phyloP scores from a whole-genome alignment of 2,113 vertebrate species.

The Colossoma macropomum region DNA sequence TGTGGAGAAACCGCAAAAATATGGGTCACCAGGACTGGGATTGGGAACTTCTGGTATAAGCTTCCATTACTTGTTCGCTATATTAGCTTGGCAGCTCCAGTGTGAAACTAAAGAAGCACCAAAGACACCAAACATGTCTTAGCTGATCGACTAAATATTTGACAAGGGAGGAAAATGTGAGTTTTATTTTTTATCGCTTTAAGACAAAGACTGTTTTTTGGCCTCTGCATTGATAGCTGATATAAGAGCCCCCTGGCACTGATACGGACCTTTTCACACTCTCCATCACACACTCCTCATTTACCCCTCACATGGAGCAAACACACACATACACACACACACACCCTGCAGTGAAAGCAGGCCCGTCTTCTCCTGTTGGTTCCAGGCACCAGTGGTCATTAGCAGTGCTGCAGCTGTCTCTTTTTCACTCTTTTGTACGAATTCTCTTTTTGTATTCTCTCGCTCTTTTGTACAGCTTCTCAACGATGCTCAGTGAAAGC shows the following conservation, averaged over 20 bases:
- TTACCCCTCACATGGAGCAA: not conserved
- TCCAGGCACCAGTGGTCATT: conserved; percentile 13
- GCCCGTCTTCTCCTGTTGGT: conserved; percentile 1
- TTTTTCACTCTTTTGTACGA: not conserved
- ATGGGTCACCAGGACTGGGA: no score
- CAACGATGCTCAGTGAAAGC: conserved; percentile 1
- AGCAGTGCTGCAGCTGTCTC: conserved; percentile 4
- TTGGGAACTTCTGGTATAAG: no score
- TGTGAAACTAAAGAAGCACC: no score
- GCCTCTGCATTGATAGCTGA: not conserved
- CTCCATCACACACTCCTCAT: not conserved
- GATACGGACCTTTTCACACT: conserved; percentile 5
- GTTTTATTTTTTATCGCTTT: no score
- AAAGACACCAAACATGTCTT: no score
- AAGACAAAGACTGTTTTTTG: not conserved
- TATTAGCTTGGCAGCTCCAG: no score
- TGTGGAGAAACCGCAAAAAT: no score
- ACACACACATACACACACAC: not conserved
- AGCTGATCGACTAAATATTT: no score
- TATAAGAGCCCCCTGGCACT: not conserved
- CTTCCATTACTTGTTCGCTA: no score
- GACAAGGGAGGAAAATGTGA: no score
- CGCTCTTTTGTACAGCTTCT: conserved; percentile 4
- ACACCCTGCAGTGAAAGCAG: not conserved
- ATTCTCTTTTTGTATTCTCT: conserved; percentile 15